Percentiles rank a stretch among this genome's conserved stretches.
Evolutionary conservation across 2,797 vertebrate species (phyloP).

Genomic region (Fistularia tabacaria): DNA sequence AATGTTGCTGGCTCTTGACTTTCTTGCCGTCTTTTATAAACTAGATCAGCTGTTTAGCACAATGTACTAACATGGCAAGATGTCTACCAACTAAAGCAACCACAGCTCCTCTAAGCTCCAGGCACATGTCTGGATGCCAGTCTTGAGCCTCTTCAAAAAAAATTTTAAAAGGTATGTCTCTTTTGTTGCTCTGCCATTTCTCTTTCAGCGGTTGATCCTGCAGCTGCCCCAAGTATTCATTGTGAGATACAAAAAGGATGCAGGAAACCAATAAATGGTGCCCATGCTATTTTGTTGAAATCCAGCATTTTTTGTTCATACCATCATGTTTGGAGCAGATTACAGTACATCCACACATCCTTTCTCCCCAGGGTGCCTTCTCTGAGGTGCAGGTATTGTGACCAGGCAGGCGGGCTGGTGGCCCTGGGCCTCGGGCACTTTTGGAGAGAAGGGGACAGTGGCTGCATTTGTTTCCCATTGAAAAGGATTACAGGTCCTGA

Average conservation of each 20-base stretch:
- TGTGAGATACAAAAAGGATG: constrained; percentile 42
- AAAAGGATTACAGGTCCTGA: constrained; percentile 94
- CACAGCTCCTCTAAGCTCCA: constrained; percentile 46
- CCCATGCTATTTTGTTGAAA: constrained; percentile 64
- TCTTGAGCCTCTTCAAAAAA: constrained; percentile 12
- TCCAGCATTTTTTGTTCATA: constrained; percentile 53
- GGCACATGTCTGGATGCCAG: constrained; percentile 23
- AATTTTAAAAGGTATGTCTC: constrained; percentile 15
- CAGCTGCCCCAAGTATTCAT: constrained; percentile 45
- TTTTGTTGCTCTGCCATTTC: constrained; percentile 13
- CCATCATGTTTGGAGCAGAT: constrained; percentile 71
- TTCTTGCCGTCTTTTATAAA: constrained; percentile 73
- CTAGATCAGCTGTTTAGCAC: constrained; percentile 77
- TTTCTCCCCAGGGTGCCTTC: constrained; percentile 49
- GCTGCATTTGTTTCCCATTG: constrained; percentile 89
- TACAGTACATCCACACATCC: constrained; percentile 60
- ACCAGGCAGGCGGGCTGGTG: constrained; percentile 66
- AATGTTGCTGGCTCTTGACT: constrained; percentile 72
- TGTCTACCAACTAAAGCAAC: constrained; percentile 63
- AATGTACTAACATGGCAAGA: constrained; percentile 54
- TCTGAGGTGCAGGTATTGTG: constrained; percentile 72
- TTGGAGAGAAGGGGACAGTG: constrained; percentile 78
- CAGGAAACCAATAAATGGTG: constrained; percentile 58
- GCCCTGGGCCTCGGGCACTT: constrained; percentile 67
- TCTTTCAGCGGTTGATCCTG: constrained; percentile 24